Percentiles rank a stretch among this genome's conserved stretches.
These are phyloP conservation scores for Mercenaria mercenaria DNA, from an alignment of 1,140 invertebrate genomes.

Conservation along the genomic window DNA sequence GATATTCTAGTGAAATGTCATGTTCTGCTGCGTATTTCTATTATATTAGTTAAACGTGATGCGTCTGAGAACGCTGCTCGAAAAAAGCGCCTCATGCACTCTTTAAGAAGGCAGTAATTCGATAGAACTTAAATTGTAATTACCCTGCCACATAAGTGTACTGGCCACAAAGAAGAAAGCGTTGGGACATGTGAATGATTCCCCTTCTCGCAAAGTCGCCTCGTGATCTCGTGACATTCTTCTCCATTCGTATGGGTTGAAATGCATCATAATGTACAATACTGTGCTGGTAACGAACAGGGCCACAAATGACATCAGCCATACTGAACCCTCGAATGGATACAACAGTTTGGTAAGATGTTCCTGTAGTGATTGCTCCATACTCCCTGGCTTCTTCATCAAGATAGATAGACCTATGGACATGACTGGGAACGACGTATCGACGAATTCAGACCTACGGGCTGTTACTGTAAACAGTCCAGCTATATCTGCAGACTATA, in stretches of 20 bases:
- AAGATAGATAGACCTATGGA: conserved; percentile 79
- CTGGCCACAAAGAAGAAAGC: conserved; percentile 81
- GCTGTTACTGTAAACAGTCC: conserved; percentile 81
- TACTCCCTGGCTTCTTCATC: conserved; percentile 75
- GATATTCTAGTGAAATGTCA: too few relatives aligned
- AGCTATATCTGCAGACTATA: conserved; percentile 81
- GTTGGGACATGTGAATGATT: conserved; percentile 82
- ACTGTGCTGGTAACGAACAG: conserved; percentile 94
- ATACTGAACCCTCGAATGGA: conserved; percentile 93
- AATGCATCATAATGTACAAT: conserved; percentile 92
- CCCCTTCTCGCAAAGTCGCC: conserved; percentile 74
- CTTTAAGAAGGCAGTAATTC: too few relatives aligned
- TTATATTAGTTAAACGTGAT: too few relatives aligned
- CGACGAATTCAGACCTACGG: conserved; percentile 74
- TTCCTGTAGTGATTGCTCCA: conserved; percentile 58
- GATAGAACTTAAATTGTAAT: not conserved
- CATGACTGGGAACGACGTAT: conserved; percentile 83
- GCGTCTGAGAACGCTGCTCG: too few relatives aligned
- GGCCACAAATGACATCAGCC: conserved; percentile 79
- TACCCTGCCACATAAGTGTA: conserved; percentile 79
- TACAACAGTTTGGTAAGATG: conserved; percentile 97
- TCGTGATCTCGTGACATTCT: conserved; percentile 84
- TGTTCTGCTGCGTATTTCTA: too few relatives aligned
- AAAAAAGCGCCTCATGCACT: too few relatives aligned
- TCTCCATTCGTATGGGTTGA: conserved; percentile 98